These are phyloP conservation scores for Cettia cetti DNA, from an alignment of 2,113 vertebrate genomes.

Conservation along the genomic window DNA sequence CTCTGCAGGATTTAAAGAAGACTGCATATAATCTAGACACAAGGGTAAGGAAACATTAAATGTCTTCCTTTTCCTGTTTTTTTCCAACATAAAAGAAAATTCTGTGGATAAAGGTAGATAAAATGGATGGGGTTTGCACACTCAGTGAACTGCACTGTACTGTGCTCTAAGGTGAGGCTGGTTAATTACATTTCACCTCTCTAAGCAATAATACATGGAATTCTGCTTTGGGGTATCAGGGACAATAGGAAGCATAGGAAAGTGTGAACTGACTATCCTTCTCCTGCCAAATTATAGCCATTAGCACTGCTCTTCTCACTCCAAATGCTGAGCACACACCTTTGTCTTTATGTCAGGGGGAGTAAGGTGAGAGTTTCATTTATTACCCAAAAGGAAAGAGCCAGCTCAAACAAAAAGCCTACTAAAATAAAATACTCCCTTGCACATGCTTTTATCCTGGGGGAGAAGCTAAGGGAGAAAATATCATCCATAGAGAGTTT, in stretches of 20 bases:
- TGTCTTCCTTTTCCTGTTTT: not conserved
- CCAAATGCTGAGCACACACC: not conserved
- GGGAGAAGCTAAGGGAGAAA: not conserved
- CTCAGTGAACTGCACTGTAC: not conserved
- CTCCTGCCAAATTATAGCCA: not conserved
- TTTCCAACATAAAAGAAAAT: not conserved
- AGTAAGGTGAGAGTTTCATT: not conserved
- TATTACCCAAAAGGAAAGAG: not conserved
- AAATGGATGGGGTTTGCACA: not conserved
- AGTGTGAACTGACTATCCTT: not conserved
- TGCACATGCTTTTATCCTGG: not conserved
- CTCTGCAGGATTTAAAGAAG: constrained; percentile 94
- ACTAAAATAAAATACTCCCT: not conserved
- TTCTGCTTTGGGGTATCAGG: not conserved
- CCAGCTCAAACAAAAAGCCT: not conserved
- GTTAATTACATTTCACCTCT: not conserved
- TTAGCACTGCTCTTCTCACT: not conserved
- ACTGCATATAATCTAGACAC: constrained; percentile 92
- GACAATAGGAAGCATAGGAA: not conserved
- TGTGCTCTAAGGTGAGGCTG: not conserved
- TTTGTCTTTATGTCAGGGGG: not conserved
- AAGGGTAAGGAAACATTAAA: constrained; percentile 73
- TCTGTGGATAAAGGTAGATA: not conserved
- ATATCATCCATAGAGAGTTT: not conserved
- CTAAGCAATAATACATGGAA: not conserved